Evolutionary conservation across 1,140 invertebrate genomes (phyloP).

Genomic region (Pemphigus obesinymphae): DNA sequence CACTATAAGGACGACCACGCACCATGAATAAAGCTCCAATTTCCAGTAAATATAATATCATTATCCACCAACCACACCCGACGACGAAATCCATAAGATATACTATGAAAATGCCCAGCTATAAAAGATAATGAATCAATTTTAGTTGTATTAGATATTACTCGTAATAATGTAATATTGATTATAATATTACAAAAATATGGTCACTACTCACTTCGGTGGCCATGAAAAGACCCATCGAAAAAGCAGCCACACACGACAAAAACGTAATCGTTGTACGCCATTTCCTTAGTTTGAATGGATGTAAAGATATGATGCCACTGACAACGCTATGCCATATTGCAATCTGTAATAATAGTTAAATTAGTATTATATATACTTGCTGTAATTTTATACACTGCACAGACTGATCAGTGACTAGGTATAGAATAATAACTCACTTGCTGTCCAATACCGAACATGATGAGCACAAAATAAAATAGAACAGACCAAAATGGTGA

Average conservation of each 20-base stretch:
- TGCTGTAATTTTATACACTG: no score
- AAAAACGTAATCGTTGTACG: constrained; percentile 82
- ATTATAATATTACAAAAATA: no score
- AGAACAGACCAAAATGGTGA: constrained; percentile 82
- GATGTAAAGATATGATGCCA: constrained; percentile 72
- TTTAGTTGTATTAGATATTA: no score
- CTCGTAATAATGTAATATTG: no score
- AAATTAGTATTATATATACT: no score
- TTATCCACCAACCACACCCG: constrained; percentile 80
- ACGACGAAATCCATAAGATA: constrained; percentile 80
- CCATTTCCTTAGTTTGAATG: constrained; percentile 66
- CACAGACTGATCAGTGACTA: no score
- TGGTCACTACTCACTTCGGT: constrained; percentile 83
- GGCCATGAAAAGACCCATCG: constrained; percentile 80
- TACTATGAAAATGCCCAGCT: constrained; percentile 77
- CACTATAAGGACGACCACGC: constrained; percentile 75
- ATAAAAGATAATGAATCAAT: background rate
- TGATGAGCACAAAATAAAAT: constrained; percentile 77
- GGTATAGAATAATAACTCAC: constrained; percentile 48
- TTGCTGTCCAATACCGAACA: constrained; percentile 82
- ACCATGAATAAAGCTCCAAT: constrained; percentile 75
- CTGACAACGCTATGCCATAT: constrained; percentile 77
- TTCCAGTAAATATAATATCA: constrained; percentile 70
- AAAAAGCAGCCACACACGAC: constrained; percentile 74
- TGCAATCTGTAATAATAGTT: constrained; percentile 57